Conservation (phyloP, 2,113 vertebrate genomes). For the Reinhardtius hippoglossoides region DNA sequence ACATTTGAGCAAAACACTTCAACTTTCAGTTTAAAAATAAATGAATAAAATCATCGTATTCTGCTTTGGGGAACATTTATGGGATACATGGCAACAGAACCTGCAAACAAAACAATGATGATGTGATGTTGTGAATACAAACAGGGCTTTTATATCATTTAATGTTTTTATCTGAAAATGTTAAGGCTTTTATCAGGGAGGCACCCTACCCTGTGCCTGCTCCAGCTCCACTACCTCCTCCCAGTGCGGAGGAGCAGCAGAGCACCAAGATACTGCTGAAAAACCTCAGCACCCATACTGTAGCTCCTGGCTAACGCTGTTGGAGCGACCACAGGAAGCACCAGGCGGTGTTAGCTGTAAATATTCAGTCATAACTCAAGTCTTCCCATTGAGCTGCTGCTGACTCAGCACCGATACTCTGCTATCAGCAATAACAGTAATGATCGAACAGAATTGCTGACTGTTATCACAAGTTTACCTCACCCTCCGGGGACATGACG, state of each 20-base stretch:
- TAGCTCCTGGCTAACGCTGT: neutral
- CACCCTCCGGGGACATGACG: constrained; percentile 28
- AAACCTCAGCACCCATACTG: neutral
- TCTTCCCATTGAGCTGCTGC: constrained; percentile 23
- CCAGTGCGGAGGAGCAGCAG: neutral
- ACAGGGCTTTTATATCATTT: neutral
- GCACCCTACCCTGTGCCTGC: too few relatives aligned
- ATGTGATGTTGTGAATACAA: neutral
- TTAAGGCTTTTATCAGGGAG: too few relatives aligned
- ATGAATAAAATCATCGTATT: neutral
- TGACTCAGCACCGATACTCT: constrained; percentile 56
- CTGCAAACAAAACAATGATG: neutral
- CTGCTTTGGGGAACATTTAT: too few relatives aligned
- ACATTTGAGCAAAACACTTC: constrained; percentile 23
- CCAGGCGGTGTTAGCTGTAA: neutral
- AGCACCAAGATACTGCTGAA: too few relatives aligned
- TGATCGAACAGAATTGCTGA: constrained; percentile 30
- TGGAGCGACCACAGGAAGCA: neutral
- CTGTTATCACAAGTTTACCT: constrained; percentile 41
- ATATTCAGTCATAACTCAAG: constrained; percentile 26
- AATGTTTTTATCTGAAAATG: neutral
- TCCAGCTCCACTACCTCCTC: neutral
- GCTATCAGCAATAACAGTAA: constrained; percentile 33
- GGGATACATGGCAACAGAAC: neutral
- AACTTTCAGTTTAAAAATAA: neutral